Evolutionary conservation across 2,113 vertebrate species (phyloP), one percentile per base, ranked within the genome.

Genomic region (Tetrax tetrax): DNA sequence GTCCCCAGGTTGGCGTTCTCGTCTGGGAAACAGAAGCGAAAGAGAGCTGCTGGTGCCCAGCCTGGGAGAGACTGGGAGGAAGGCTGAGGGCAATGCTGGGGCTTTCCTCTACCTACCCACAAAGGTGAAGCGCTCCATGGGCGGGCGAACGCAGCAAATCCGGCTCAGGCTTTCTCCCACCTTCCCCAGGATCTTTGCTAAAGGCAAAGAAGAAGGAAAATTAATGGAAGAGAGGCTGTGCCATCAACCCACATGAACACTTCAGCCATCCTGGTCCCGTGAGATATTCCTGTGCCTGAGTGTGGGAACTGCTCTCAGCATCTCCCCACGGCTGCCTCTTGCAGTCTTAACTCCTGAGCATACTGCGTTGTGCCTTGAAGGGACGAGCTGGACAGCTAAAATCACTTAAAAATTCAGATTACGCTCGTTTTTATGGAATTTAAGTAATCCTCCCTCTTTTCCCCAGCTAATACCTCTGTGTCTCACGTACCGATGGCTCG

Each of bases 1-100:
- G 99, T 99, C 35, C 99, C 99, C 97, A 99, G 51, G 94, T 99
- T 99, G 51, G 99, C 99, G 4, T 99, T 99, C 96, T 99, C 99
- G 98, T 99, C 99, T 99, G 96, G 68, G 51, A 56, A 84, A 87
- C 65, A n/a, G 59, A 61, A 91, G 75, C 22, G 82, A 93, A 84
- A 93, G 24, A 90, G 71, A 65, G 28, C 19, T 71, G 71, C 17
- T 91, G 35, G 45, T 71, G 21, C n/a, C 53, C 2, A 14, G 41
- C 53, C 70, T 65, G 8, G 5, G 31, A 69, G 22, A 37, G 3
- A 3, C 31, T n/a, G 66, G 33, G 37, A 81, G 59, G 33, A 51
- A 61, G 76, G 35, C 18, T 18, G 41, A 22, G 51, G 74, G 28
- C 3, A 15, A 25, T 47, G 45, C 48, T 60, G 60, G 41, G 9